Evolutionary conservation across 2,113 vertebrate genomes (phyloP), one percentile per base, ranked within the genome.

Genomic region (Pelobates fuscus): DNA sequence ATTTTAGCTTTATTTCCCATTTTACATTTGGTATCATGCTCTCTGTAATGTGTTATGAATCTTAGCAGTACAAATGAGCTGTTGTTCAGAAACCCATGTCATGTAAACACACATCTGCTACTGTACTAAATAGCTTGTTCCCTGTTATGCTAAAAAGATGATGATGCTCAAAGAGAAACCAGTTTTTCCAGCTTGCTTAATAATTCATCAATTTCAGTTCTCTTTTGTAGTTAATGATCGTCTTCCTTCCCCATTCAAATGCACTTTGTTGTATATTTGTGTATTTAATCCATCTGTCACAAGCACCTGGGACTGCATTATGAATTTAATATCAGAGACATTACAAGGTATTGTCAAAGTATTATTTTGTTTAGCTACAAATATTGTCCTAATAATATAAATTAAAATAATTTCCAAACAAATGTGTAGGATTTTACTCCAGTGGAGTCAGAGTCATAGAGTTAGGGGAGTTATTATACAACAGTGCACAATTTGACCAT

Each of bases 221-320:
- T 87, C 84, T 86, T 88, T 81, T 82, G 80, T 82, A 85, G 86
- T 82, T 88, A 88, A 86, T 85, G 81, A 88, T 81, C 80, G 80
- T 87, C 79, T 86, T 82, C 68, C 71, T 82, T 80, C 84, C 81
- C 71, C 79, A 84, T 85, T 87, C 84, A 84, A 82, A 71, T 71
- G 83, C 81, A 85, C 81, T 87, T 86, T 86, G 85, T 83, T 84
- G n/a, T n/a, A n/a, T n/a, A 83, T 86, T 85, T 85, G 82, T 84
- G 72, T 83, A 87, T 86, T 84, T 87, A 86, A 87, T 87, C 86
- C 84, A 87, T 86, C 84, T 87, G 87, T 87, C 85, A 84, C 84
- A 79, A 84, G 83, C 85, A 88, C 86, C 85, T 88, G 84, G 84
- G 86, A 86, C 82, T 79, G 80, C 84, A 84, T 86, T 87, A 81